Base-by-base conservation (phyloP, 2,888 invertebrate species). In the Drosophila atroscutellata region DNA sequence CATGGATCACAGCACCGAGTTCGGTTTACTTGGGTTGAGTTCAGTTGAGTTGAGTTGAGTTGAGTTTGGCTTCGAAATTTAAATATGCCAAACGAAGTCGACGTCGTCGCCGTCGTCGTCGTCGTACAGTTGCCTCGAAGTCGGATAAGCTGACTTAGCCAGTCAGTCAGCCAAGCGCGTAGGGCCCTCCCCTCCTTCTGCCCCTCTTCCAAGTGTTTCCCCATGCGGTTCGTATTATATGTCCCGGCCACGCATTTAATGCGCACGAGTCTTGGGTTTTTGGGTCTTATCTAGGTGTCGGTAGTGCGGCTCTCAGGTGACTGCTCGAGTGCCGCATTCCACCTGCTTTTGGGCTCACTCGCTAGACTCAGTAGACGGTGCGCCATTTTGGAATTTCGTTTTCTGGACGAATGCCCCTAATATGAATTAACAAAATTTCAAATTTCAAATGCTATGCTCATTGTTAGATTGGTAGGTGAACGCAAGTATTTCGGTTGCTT, bases 361-460 rank as follows among this genome's bases (percentile, higher is more conserved):
- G 45, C 9, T n/a, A 20, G 45, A 20, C 45, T 45, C 20, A 7
- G 45, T 45, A 45, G 45, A 45, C 61, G 34, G 50, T 58, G 62
- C 78, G 83, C 81, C 83, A 86, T 86, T 89, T 86, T 85, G 68
- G 81, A 87, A 85, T 85, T 85, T 88, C 74, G 86, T 86, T 86
- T 86, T 86, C 89, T 86, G 86, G 89, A 84, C 86, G 86, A 86
- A 86, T 86, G 86, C 86, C 72, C 61, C 84, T 82, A 88, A 88
- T 86, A 84, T 88, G 86, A 88, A 86, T 86, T 81, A 88, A 86
- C 81, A 81, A 74, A 74, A 66, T 63, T 72, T 56, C 30, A 62
- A 72, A 80, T 86, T 82, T 77, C 60, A 79, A 86, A 84, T 84
- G 82, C 82, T 81, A 88, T 83, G 88, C 89, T 84, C 72, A 87